phyloP scores from a whole-genome alignment of 2,113 vertebrate genomes.

The Cochlearius cochlearius region DNA sequence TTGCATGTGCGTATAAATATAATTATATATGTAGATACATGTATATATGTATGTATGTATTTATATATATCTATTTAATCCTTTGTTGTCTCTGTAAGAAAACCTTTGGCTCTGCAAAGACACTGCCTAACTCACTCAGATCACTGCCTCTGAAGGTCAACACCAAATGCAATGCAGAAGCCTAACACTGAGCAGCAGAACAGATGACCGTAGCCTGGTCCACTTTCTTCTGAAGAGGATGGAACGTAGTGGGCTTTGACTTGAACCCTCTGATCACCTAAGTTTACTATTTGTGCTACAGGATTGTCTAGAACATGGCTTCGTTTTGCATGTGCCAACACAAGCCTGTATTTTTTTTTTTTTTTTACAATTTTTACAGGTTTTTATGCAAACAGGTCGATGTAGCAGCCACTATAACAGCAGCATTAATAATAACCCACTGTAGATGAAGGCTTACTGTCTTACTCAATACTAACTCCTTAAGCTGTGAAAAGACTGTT shows the following conservation, averaged over 20 bases:
- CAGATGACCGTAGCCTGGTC: no score
- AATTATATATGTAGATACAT: no score
- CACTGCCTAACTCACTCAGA: neutral
- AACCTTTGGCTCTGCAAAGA: neutral
- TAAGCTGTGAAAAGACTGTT: neutral
- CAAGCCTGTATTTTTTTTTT: neutral
- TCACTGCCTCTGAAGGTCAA: neutral
- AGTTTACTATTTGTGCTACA: neutral
- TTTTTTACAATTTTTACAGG: neutral
- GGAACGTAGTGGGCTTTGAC: neutral
- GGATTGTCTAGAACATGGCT: neutral
- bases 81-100: neutral
- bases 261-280: neutral
- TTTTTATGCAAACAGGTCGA: fast-evolving
- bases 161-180: neutral
- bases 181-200: neutral
- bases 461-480: neutral
- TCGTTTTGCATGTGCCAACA: neutral
- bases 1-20: no score
- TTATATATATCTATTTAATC: neutral
- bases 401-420: neutral
- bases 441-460: neutral
- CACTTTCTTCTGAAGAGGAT: neutral
- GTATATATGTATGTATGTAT: no score
- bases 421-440: neutral